A percentile compares a stretch with the other conserved stretches of the same genome.
These are phyloP conservation scores for Metaphire vulgaris DNA, from an alignment of 1,140 invertebrate genomes.

Conservation along the genomic window DNA sequence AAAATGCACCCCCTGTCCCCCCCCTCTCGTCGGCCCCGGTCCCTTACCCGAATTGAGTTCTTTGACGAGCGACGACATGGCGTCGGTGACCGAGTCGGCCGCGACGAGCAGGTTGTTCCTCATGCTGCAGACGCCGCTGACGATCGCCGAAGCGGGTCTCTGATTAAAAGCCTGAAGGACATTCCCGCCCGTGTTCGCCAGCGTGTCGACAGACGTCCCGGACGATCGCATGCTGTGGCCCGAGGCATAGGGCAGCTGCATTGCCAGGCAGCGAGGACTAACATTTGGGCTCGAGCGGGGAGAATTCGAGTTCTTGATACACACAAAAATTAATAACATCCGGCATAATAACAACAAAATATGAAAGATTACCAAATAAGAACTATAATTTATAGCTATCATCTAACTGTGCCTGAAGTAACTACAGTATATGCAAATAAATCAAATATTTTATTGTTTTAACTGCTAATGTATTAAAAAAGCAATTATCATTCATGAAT, in stretches of 20 bases:
- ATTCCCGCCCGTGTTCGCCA: constrained; percentile 53
- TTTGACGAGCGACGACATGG: constrained; percentile 88
- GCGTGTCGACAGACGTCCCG: constrained; percentile 38
- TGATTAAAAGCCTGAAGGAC: constrained; percentile 47
- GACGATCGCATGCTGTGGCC: constrained; percentile 46
- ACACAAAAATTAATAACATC: constrained; percentile 12
- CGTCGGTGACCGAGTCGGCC: constrained; percentile 89
- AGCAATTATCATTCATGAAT: too few species aligned
- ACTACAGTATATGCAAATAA: too few species aligned
- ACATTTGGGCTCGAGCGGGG: constrained; percentile 85
- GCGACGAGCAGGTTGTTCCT: constrained; percentile 77
- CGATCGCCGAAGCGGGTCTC: constrained; percentile 35
- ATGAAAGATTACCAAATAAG: too few species aligned
- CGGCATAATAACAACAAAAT: too few species aligned
- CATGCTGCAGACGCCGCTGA: constrained; percentile 33
- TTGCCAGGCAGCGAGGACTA: constrained; percentile 66
- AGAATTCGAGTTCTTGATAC: constrained; percentile 60
- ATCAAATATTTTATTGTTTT: too few species aligned
- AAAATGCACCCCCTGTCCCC: too few species aligned
- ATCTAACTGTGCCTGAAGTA: too few species aligned
- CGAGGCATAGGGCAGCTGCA: constrained; percentile 51
- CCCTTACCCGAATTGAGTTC: constrained; percentile 78
- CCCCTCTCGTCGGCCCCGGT: too few species aligned
- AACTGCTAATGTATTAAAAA: too few species aligned
- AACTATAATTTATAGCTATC: too few species aligned